These are phyloP conservation scores for human (Homo sapiens) DNA, from an alignment of 2,113 vertebrate species.

Conservation along the genomic window GRCh38 chrX:104820501-104821000, in stretches of 20 bases:
- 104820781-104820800: background rate
- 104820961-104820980: constrained; percentile 27
- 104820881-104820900: background rate
- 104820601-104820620: background rate
- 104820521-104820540: background rate
- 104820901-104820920: constrained; percentile 16
- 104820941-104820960: constrained; percentile 59
- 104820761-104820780: background rate
- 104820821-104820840: background rate
- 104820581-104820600: background rate
- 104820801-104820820: constrained; percentile 16
- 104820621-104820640: background rate
- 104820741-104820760: background rate
- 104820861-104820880: background rate
- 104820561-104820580: background rate
- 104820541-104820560: background rate
- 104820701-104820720: constrained; percentile 1
- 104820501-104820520: background rate
- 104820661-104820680: background rate
- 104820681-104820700: background rate
- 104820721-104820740: background rate
- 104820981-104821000: constrained; percentile 46
- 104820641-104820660: background rate
- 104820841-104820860: constrained; percentile 19
- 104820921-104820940: background rate